Base-by-base conservation (phyloP, 2,113 vertebrate genomes). In the Cercocebus atys region DNA sequence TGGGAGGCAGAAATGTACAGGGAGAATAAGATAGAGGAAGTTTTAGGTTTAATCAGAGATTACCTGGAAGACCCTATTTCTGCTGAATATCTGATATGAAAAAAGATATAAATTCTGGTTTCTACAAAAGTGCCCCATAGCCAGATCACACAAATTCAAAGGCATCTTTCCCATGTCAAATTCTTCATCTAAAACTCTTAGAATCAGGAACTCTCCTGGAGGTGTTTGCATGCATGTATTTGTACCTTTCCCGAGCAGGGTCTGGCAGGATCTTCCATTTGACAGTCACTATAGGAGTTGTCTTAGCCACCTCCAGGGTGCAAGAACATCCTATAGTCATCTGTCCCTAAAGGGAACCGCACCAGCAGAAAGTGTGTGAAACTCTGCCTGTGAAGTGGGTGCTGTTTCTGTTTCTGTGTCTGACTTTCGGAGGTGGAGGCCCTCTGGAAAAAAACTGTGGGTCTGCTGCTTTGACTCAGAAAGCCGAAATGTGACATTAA, bases 231-330 rank as follows among this genome's bases (percentile, higher is more conserved):
- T 94, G n/a, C 32, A 35, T 4, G 0, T 25, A 25, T 25, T 35
- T 76, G 68, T 23, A 17, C 23, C 55, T 70, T 73, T 40, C 30
- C 72, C 55, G 20, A 64, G 70, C 12, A 68, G 40, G 27, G 35
- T 38, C 27, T 23, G 43, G 80, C 52, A 61, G 45, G 17, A 17
- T 3, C 18, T 16, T 45, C 40, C 52, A 61, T 32, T n/a, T 45
- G 57, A 73, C 25, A 1, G 2, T 43, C 27, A 5, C 9, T 0
- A 0, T 4, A 32, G 50, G 61, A 17, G 9, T 10, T 17, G 2
- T 35, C 22, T n/a, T 20, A n/a, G 30, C 32, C 11, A 17, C 27
- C 30, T 45, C 64, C 22, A 23, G 0, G 17, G 45, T 4, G 0
- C 3, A 6, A 52, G 55, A 32, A 35, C 30, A 18, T 38, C 8